Percentiles rank a stretch among this genome's conserved stretches.
Conservation (phyloP, 37 sponge, comb jelly and placozoan genomes). For the Hexactinellida sp. region DNA sequence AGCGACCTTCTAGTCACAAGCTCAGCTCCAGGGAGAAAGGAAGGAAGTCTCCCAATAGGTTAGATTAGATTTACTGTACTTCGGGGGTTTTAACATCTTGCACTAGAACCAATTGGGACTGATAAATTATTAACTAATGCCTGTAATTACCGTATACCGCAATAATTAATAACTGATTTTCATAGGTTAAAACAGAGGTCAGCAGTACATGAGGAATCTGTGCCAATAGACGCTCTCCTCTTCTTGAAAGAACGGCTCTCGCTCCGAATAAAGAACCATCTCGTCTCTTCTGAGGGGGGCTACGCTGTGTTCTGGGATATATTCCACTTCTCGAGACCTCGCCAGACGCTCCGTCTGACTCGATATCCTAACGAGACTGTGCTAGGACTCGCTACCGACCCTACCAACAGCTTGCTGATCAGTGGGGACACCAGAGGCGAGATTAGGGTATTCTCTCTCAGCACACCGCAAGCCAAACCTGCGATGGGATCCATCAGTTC, state of each 20-base stretch:
- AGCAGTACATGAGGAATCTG: slow-evolving; percentile 10
- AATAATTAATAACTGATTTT: no score
- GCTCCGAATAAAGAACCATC: not conserved
- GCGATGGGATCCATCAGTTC: not conserved
- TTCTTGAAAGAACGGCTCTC: slow-evolving; percentile 49
- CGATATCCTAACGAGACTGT: slow-evolving; percentile 59
- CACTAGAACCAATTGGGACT: not conserved
- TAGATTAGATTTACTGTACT: not conserved
- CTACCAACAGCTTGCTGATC: slow-evolving; percentile 39
- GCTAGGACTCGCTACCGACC: slow-evolving; percentile 61
- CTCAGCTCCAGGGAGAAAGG: slow-evolving; percentile 10
- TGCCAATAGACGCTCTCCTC: slow-evolving; percentile 69
- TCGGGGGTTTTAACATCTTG: not conserved
- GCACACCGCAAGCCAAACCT: not conserved
- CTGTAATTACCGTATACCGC: not conserved
- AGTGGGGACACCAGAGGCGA: slow-evolving; percentile 81
- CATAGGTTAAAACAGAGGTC: not conserved
- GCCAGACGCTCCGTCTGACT: slow-evolving; percentile 50
- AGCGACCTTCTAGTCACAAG: not conserved
- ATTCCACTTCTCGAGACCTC: slow-evolving; percentile 29
- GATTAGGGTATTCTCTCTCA: slow-evolving; percentile 66
- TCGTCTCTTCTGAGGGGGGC: slow-evolving; percentile 78
- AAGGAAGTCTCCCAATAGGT: not conserved
- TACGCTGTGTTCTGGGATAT: slow-evolving; percentile 74
- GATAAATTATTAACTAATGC: not conserved